Base-by-base conservation (phyloP, 2,113 vertebrate genomes). In the Corythornis madagascariensis region DNA sequence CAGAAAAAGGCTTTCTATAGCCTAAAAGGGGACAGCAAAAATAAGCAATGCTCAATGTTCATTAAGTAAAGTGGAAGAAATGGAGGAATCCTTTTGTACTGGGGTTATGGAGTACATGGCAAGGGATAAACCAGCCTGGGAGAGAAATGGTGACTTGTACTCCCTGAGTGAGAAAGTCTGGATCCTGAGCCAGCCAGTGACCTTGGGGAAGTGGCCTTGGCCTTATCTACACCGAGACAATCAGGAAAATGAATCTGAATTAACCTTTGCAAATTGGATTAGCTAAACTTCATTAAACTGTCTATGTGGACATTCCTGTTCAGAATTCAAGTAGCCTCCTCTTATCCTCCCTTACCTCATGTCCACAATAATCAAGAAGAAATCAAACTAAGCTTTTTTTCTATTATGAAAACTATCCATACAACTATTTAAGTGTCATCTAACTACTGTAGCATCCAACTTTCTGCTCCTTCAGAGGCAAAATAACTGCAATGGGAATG, bases 211-310 rank as follows among this genome's bases (percentile, higher is more conserved):
- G 73, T 56, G 86, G 74, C 89, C 89, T 91, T 88, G 88, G 92
- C 79, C 82, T 94, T 94, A 95, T 86, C 88, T 95, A 70, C 92
- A 88, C 74, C 42, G 50, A 92, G 52, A 77, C 93, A 89, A 95
- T 91, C 93, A 80, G 72, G 88, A 85, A 88, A 95, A 92, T 76
- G 63, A 85, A 94, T 95, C 95, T 88, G 89, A 94, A 96, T 92
- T 94, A 94, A 94, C 94, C 93, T 94, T 95, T 88, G 78, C 91
- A 91, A 92, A 96, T 88, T 95, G 85, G 72, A 94, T 95, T 92
- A 94, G 89, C 71, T 83, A 94, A 96, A 92, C 92, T 95, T 92
- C 94, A 95, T 95, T 92, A 94, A 92, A 95, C 38, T 82, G 76
- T 38, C 73, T 89, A 17, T 94, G 85, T 95, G 94, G 92, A 83